Evolutionary conservation across 1,140 invertebrate genomes (phyloP), one percentile per base, ranked within the genome.

Genomic region (Scaptomyza hsui): DNA sequence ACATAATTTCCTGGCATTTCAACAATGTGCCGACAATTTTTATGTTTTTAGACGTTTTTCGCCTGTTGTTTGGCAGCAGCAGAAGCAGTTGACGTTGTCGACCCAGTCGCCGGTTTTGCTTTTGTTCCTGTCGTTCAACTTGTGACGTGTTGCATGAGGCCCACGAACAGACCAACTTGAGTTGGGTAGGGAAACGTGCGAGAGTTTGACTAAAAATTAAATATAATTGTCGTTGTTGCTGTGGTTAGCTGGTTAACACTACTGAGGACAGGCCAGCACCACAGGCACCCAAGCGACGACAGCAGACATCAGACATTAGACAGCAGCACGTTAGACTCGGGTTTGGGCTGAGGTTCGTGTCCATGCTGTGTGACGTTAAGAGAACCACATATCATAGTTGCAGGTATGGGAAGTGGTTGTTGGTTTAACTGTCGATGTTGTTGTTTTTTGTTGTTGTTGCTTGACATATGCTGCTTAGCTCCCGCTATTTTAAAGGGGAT

Each of bases 11-110:
- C 79, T 69, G 79, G 75, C 75, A 85, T 79, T 83, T 78, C 67
- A 85, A 72, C 79, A 83, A 82, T 85, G 80, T 85, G 79, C 75
- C 80, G 80, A 79, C 75, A 75, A 61, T 85, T 83, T 83, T 82
- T 82, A 74, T 83, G 75, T 83, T 83, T 76, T 82, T 75, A 82
- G 61, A 74, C 79, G 53, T 59, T 71, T 71, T 29, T 32, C 44
- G 51, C 65, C 45, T 62, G 65, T 69, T 53, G 65, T 69, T 53
- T 41, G 26, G 12, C 19, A 21, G 21, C 7, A 13, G 37, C 37
- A 39, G 55, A 4, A 52, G 32, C 69, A 70, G 52, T 71, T 81
- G 78, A 82, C 61, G 26, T 29, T 29, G 7, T n/a, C n/a, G 78
- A 65, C 70, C 55, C 72, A 59, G 62, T 71, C 61, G 68, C 68